A percentile compares a stretch with the other conserved stretches of the same genome.
These are phyloP conservation scores for Taurulus bubalis DNA, from an alignment of 2,113 vertebrate species.

Conservation along the genomic window DNA sequence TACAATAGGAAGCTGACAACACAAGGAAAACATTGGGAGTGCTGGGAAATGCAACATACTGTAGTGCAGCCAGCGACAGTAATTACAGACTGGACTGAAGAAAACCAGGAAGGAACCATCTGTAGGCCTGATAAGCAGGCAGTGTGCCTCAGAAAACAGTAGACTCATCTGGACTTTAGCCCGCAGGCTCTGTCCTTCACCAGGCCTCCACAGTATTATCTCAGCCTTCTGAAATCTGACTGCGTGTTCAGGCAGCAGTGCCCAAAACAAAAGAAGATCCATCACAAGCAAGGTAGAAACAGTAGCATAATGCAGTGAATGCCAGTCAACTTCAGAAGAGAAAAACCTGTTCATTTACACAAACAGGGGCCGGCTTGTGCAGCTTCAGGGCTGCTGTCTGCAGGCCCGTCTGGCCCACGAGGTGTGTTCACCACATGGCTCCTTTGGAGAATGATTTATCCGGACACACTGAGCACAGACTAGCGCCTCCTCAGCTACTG, in stretches of 20 bases:
- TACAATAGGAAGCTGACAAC: conserved; percentile 81
- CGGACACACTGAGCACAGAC: conserved; percentile 41
- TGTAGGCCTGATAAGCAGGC: conserved; percentile 78
- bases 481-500: conserved; percentile 20
- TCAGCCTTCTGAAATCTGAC: conserved; percentile 65
- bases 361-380: conserved; percentile 56
- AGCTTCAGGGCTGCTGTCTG: conserved; percentile 47
- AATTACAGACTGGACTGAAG: conserved; percentile 78
- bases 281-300: conserved; percentile 50
- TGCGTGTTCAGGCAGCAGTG: conserved; percentile 52
- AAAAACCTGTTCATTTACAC: conserved; percentile 52
- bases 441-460: conserved; percentile 56
- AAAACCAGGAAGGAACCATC: conserved; percentile 86
- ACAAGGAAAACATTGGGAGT: conserved; percentile 71
- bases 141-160: conserved; percentile 71
- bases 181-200: conserved; percentile 53
- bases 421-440: conserved; percentile 53
- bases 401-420: conserved; percentile 38
- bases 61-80: conserved; percentile 61
- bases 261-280: conserved; percentile 73
- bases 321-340: conserved; percentile 57
- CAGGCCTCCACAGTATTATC: conserved; percentile 60
- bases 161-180: conserved; percentile 53
- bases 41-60: conserved; percentile 73
- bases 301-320: conserved; percentile 29